Conservation (phyloP, 2,888 invertebrate species). For the Antheraea assamensis region DNA sequence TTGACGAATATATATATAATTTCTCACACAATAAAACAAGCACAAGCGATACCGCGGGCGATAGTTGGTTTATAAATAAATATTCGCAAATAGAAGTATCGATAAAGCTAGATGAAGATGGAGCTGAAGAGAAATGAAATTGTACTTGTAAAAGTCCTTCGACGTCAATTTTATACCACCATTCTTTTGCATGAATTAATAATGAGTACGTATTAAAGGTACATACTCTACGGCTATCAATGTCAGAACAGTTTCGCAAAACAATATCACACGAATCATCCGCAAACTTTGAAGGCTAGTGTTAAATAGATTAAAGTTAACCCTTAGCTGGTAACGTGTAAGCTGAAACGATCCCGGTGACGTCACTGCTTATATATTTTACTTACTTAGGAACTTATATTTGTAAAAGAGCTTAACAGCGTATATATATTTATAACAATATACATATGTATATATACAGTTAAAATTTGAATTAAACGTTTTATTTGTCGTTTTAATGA, state of each 20-base stretch:
- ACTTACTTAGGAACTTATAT: too few species aligned
- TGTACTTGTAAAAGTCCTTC: too few species aligned
- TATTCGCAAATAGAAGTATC: background rate
- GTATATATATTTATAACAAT: too few species aligned
- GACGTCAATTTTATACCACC: background rate
- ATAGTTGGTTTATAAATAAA: background rate
- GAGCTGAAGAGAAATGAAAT: background rate
- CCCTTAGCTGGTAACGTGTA: background rate
- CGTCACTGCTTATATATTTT: background rate
- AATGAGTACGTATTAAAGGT: background rate
- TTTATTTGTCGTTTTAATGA: too few species aligned
- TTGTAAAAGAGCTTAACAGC: too few species aligned
- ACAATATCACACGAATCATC: background rate
- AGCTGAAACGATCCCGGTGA: background rate
- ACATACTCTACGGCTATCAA: background rate
- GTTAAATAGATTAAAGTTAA: background rate
- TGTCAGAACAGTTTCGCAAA: background rate
- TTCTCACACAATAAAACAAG: too few species aligned
- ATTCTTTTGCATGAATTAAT: background rate
- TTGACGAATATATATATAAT: too few species aligned
- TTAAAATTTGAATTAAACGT: too few species aligned
- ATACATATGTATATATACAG: too few species aligned
- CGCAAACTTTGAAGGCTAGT: background rate
- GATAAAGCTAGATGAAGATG: background rate
- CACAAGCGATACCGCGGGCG: background rate